Conservation (phyloP, 2,797 vertebrate genomes). For the Urophycis tenuis region DNA sequence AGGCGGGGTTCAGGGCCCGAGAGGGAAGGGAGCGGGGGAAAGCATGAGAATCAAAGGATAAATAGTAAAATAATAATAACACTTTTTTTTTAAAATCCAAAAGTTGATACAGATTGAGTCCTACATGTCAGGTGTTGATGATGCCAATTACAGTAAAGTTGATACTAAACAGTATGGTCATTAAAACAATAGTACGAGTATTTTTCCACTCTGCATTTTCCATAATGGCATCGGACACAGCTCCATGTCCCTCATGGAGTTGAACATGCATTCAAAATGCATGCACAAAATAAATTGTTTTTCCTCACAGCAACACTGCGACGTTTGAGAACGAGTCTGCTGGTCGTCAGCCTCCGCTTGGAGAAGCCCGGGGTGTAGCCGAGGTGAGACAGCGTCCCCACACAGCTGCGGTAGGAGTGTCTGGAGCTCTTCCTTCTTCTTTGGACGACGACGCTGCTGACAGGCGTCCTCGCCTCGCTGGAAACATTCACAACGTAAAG, state of each 20-base stretch:
- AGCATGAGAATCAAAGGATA: too few relatives aligned
- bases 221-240: too few relatives aligned
- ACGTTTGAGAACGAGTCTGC: slow-evolving; percentile 51
- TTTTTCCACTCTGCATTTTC: too few relatives aligned
- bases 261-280: not conserved
- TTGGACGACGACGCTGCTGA: slow-evolving; percentile 44
- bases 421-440: slow-evolving; percentile 59
- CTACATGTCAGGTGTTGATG: not conserved
- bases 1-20: not conserved
- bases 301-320: slow-evolving; percentile 58
- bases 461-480: too few relatives aligned
- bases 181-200: too few relatives aligned
- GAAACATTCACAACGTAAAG: too few relatives aligned
- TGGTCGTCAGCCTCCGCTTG: slow-evolving; percentile 50
- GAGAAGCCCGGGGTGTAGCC: slow-evolving; percentile 55
- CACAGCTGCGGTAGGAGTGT: slow-evolving; percentile 56
- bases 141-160: not conserved
- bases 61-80: not conserved
- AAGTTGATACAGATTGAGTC: not conserved
- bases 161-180: not conserved
- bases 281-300: too few relatives aligned
- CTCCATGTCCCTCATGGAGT: not conserved
- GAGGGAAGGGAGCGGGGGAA: too few relatives aligned
- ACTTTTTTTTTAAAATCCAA: not conserved
- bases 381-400: slow-evolving; percentile 53